These are phyloP conservation scores for Tuta absoluta DNA, from an alignment of 2,888 invertebrate species.

Conservation along the genomic window DNA sequence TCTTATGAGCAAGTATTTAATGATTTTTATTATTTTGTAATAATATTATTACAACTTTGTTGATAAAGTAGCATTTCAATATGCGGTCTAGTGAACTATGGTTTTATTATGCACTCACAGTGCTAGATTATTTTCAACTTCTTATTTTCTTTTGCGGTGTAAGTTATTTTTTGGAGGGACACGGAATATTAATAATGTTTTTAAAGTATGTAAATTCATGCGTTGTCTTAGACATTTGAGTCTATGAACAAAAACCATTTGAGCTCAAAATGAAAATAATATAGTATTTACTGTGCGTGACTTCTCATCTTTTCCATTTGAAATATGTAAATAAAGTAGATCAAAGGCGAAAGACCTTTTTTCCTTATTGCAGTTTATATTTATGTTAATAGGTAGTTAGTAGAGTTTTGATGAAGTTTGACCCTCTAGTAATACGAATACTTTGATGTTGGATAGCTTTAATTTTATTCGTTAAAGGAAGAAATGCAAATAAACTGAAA, in stretches of 20 bases:
- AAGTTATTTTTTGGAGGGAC: too few species aligned
- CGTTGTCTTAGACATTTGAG: not conserved
- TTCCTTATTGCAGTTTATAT: conserved; percentile 6
- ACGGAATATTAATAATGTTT: too few species aligned
- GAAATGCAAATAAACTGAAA: too few species aligned
- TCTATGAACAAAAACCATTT: conserved; percentile 1
- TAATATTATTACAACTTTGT: too few species aligned
- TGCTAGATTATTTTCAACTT: too few species aligned
- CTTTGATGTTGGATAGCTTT: not conserved
- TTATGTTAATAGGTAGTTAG: conserved; percentile 13
- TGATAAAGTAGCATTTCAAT: too few species aligned
- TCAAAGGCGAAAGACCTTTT: conserved; percentile 11
- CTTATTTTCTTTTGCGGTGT: too few species aligned
- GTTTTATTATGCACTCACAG: too few species aligned
- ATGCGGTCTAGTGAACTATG: too few species aligned
- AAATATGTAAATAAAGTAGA: conserved; percentile 23
- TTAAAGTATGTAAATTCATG: too few species aligned
- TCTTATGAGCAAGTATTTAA: too few species aligned
- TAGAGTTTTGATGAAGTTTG: not conserved
- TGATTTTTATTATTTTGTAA: too few species aligned
- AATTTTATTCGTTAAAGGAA: not conserved
- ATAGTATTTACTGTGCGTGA: conserved; percentile 27
- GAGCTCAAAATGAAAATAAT: conserved; percentile 13
- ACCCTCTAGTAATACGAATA: not conserved
- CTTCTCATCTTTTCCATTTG: conserved; percentile 22